phyloP scores from a whole-genome alignment of 2,113 vertebrate genomes.

The Nothoprocta pentlandii region DNA sequence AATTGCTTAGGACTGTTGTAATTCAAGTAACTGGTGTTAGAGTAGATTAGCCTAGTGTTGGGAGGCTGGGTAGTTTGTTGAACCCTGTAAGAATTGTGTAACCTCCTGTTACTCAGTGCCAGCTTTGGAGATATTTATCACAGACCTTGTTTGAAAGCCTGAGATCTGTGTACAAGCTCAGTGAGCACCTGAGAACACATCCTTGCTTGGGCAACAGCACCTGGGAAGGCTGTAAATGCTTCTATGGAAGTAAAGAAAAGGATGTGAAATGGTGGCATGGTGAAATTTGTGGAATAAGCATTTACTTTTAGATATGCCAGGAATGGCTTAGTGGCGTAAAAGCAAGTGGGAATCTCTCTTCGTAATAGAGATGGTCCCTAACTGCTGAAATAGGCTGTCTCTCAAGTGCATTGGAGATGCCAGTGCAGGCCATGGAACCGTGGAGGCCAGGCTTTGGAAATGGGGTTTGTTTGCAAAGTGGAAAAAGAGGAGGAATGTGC shows the following conservation, averaged over 20 bases:
- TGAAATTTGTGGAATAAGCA: not conserved
- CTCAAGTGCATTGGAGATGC: not conserved
- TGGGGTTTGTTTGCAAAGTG: not conserved
- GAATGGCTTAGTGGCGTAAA: not conserved
- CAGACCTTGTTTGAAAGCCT: not conserved
- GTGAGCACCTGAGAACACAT: not conserved
- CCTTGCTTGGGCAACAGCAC: not conserved
- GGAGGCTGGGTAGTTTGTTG: not conserved
- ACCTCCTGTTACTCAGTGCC: not conserved
- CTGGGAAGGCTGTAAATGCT: not conserved
- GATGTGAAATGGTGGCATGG: not conserved
- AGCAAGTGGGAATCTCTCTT: not conserved
- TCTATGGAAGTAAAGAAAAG: not conserved
- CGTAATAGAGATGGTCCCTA: not conserved
- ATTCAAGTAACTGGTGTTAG: not conserved
- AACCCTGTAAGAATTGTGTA: not conserved
- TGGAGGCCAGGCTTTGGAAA: not conserved
- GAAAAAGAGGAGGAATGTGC: not conserved
- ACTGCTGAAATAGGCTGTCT: not conserved
- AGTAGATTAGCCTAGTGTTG: not conserved
- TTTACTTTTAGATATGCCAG: not conserved
- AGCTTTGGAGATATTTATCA: not conserved
- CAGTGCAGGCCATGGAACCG: accelerated
- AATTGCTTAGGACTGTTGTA: not conserved
- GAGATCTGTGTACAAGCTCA: not conserved